A percentile compares a stretch with the other conserved stretches of the same genome.
Conservation (phyloP, 2,888 invertebrate species). For the Branchipolynoe longqiensis region DNA sequence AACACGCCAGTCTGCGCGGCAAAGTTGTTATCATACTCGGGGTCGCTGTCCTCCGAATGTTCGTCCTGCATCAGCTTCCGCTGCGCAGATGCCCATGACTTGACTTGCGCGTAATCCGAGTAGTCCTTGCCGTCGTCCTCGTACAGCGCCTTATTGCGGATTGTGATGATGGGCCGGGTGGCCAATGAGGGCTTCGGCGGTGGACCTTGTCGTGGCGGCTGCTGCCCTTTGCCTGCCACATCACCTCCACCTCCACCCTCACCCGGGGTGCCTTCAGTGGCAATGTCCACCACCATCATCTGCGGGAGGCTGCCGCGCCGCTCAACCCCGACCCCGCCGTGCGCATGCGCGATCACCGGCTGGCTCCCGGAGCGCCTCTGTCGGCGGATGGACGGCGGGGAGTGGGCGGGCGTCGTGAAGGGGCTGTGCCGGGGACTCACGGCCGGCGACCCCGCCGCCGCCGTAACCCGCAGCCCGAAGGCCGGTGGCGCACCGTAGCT, state of each 20-base stretch:
- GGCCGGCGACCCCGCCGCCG: constrained; percentile 6
- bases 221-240: background rate
- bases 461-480: constrained; percentile 6
- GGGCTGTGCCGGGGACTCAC: constrained; percentile 72
- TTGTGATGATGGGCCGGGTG: constrained; percentile 77
- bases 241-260: background rate
- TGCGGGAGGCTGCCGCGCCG: constrained; percentile 41
- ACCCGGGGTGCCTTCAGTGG: background rate
- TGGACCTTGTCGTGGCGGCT: constrained; percentile 34
- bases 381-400: constrained; percentile 73
- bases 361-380: constrained; percentile 76
- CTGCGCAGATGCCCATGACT: constrained; percentile 70
- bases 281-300: constrained; percentile 47
- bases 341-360: constrained; percentile 69
- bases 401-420: constrained; percentile 32
- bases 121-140: constrained; percentile 78
- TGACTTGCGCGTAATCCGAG: constrained; percentile 78
- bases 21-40: constrained; percentile 47
- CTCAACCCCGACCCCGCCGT: constrained; percentile 19
- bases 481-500: background rate
- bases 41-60: background rate
- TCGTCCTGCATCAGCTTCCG: constrained; percentile 70
- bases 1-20: background rate
- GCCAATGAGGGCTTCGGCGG: constrained; percentile 79
- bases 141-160: constrained; percentile 74